Evolutionary conservation across 2,888 invertebrate genomes (phyloP), one percentile per base, ranked within the genome.

Genomic region (Leucophora obtusa): DNA sequence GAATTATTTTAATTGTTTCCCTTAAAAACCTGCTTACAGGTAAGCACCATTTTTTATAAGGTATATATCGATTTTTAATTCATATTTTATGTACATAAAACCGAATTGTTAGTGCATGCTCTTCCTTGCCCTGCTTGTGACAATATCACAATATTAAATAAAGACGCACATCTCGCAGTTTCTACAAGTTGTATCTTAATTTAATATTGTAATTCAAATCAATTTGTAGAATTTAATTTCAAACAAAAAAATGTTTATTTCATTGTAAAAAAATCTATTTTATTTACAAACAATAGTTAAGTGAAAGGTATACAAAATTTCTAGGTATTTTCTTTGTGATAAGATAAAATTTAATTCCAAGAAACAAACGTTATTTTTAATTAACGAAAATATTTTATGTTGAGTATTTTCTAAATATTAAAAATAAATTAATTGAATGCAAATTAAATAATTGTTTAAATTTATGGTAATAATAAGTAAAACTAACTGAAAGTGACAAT

Each of bases 161-260:
- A 71, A 70, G 70, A 58, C 76, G 70, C 76, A 77, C 76, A 71
- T 53, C 65, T 70, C 43, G 50, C 28, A 33, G 51, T 51, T 75
- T 56, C 50, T 18, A 70, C 51, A 28, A 75, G 33, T 69, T 63
- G 69, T 47, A 47, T 47, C 15, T 66, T 56, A 38, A 56, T 56
- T 66, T 66, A 56, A 66, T 56, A 54, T 66, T 66, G 54, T 54
- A 66, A 66, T 66, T 66, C 54, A 66, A 56, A 66, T 66, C 66
- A 66, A 66, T 56, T 66, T 66, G 66, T 43, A 35, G 53, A 15
- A 54, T 38, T 66, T 53, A 38, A 66, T 54, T 38, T 54, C n/a
- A 2, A 53, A 65, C 18, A 56, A 66, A 66, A 28, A 21, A 21
- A 2, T 21, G 11, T 14, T 43, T 17, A 11, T 4, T 50, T 43